Conservation (phyloP, 2,797 vertebrate species). For the Acanthurus lineatus region DNA sequence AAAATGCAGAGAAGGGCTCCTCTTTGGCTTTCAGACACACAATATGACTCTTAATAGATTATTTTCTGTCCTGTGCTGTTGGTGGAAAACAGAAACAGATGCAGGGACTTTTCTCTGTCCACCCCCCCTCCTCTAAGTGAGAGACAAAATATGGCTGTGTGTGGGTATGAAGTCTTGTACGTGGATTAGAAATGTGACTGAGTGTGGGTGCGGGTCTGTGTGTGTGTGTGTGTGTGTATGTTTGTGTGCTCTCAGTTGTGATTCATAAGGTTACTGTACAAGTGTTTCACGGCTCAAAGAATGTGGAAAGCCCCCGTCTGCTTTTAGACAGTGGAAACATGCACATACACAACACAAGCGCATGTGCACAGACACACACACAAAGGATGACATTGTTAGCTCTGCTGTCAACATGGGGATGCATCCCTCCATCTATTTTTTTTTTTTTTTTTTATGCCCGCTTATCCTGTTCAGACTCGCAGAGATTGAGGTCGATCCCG, state of each 20-base stretch:
- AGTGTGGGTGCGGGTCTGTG: conserved; percentile 62
- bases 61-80: conserved; percentile 35
- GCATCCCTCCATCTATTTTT: conserved; percentile 22
- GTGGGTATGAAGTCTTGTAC: conserved; percentile 64
- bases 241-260: conserved; percentile 70
- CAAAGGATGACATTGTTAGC: conserved; percentile 31
- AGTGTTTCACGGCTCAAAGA: conserved; percentile 71
- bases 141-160: conserved; percentile 65
- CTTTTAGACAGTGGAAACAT: conserved; percentile 72
- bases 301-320: conserved; percentile 80
- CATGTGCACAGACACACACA: conserved; percentile 20
- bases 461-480: conserved; percentile 13
- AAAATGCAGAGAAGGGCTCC: background rate
- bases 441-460: conserved; percentile 11
- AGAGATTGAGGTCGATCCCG: conserved; percentile 4
- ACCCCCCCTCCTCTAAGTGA: conserved; percentile 43
- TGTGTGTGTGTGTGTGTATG: conserved; percentile 46
- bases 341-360: conserved; percentile 28
- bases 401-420: conserved; percentile 29
- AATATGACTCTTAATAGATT: conserved; percentile 15
- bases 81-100: conserved; percentile 57
- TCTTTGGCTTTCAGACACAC: conserved; percentile 36
- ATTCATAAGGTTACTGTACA: conserved; percentile 79
- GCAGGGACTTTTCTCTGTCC: conserved; percentile 77
- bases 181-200: conserved; percentile 63